These are phyloP conservation scores for Empidonax traillii DNA, from an alignment of 2,113 vertebrate genomes.

Conservation along the genomic window DNA sequence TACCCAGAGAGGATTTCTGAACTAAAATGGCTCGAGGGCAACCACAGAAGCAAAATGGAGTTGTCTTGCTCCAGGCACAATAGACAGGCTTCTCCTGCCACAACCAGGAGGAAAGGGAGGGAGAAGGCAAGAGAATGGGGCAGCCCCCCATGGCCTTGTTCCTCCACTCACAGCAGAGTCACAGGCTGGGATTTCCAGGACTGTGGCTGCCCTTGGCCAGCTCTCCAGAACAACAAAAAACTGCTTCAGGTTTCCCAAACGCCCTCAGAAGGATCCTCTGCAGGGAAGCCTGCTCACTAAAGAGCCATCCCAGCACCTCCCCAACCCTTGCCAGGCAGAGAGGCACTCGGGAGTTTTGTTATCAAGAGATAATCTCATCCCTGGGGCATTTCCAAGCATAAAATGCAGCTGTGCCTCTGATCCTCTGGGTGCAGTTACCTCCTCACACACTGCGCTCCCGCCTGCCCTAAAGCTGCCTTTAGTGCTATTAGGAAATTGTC, in stretches of 20 bases:
- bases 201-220: background rate
- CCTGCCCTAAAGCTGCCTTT: constrained; percentile 10
- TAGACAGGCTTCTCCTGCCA: background rate
- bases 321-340: background rate
- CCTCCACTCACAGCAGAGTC: background rate
- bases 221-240: background rate
- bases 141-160: fast-evolving
- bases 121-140: background rate
- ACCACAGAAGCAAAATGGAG: background rate
- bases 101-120: background rate
- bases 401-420: constrained; percentile 42
- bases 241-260: background rate
- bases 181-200: background rate
- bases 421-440: constrained; percentile 14
- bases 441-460: background rate
- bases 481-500: background rate
- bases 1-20: background rate
- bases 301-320: background rate
- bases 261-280: background rate
- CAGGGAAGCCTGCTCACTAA: background rate
- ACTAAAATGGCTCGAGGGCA: background rate
- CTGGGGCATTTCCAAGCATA: background rate
- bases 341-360: background rate
- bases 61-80: background rate
- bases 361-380: constrained; percentile 20